Percentiles rank a stretch among this genome's conserved stretches.
Conservation (phyloP, 2,797 vertebrate genomes). For the Anas acuta region DNA sequence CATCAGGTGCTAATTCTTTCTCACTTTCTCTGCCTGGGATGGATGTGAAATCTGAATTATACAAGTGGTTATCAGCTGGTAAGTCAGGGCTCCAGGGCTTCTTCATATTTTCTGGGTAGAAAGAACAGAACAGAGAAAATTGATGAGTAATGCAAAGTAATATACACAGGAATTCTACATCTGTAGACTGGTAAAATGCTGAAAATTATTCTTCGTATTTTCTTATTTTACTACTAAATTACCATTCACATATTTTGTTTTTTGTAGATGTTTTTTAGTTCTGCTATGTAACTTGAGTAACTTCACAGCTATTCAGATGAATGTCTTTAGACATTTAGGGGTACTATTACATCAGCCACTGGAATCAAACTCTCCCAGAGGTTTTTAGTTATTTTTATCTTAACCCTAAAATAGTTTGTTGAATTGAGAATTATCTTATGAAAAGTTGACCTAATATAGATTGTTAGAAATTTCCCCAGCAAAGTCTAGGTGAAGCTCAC, state of each 20-base stretch:
- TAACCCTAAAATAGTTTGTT: not conserved
- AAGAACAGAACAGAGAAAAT: not conserved
- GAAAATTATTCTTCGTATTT: not conserved
- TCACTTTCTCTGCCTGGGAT: slow-evolving; percentile 63
- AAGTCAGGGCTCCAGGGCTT: slow-evolving; percentile 43
- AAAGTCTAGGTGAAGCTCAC: not conserved
- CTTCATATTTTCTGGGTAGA: slow-evolving; percentile 53
- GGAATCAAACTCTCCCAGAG: not conserved
- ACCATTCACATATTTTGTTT: not conserved
- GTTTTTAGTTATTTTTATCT: not conserved
- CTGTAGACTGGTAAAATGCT: not conserved
- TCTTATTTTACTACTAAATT: not conserved
- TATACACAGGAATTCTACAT: not conserved
- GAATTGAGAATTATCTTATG: not conserved
- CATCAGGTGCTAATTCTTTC: slow-evolving; percentile 65
- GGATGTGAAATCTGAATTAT: slow-evolving; percentile 66
- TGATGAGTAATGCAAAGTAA: not conserved
- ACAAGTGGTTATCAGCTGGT: slow-evolving; percentile 21
- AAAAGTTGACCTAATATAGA: not conserved
- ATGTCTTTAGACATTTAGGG: not conserved
- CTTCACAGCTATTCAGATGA: not conserved
- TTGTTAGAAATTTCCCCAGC: not conserved
- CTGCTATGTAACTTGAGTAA: not conserved
- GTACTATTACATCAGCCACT: not conserved
- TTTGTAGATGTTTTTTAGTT: not conserved